Evolutionary conservation across 2,888 invertebrate species (phyloP).

Genomic region (Corythucha ciliata): DNA sequence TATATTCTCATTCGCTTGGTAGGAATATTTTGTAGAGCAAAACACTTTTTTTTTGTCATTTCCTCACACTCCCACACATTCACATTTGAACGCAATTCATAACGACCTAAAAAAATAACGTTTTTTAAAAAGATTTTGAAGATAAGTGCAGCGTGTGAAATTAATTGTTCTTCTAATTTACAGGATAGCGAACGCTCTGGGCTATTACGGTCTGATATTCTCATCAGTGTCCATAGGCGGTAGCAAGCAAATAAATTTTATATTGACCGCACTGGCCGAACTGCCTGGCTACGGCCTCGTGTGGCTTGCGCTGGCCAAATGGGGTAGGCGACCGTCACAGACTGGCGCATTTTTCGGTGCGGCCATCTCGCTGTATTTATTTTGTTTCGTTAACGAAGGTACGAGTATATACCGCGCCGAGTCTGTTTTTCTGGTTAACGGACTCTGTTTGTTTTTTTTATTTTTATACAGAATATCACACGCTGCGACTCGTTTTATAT

Average conservation of each 20-base stretch:
- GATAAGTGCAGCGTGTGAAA: not conserved
- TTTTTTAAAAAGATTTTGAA: conserved; percentile 1
- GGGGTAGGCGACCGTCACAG: conserved; percentile 32
- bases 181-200: conserved; percentile 60
- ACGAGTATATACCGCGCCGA: not conserved
- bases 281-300: conserved; percentile 37
- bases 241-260: conserved; percentile 67
- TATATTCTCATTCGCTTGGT: conserved; percentile 49
- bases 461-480: conserved; percentile 20
- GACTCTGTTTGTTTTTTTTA: not conserved
- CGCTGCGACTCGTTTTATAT: conserved; percentile 39
- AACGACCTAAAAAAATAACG: too few relatives aligned
- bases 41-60: too few relatives aligned
- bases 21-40: too few relatives aligned
- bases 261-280: conserved; percentile 42
- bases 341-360: conserved; percentile 31
- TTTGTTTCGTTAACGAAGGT: conserved; percentile 37
- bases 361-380: conserved; percentile 44
- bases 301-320: conserved; percentile 31
- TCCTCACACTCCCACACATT: too few relatives aligned
- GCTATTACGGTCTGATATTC: conserved; percentile 70
- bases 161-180: conserved; percentile 1
- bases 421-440: not conserved
- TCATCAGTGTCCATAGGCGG: conserved; percentile 66
- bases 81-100: too few relatives aligned